Conservation (phyloP, 2,797 vertebrate species). For the Hapalemur alaotrensis region DNA sequence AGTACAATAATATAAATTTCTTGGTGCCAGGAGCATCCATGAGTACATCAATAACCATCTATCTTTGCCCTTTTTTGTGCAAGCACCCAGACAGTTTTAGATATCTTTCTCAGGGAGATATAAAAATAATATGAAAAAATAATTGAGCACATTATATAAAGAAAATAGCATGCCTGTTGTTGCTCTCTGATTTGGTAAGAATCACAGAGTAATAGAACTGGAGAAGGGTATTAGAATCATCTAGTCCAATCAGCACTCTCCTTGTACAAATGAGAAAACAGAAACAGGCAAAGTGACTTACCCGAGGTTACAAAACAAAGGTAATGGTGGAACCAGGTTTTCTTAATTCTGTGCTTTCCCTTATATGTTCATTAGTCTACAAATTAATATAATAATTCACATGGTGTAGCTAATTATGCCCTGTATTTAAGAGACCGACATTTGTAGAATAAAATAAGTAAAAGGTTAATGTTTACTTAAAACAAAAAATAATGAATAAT, state of each 20-base stretch:
- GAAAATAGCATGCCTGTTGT: not conserved
- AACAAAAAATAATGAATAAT: not conserved
- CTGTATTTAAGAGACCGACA: slow-evolving; percentile 6
- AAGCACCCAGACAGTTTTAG: not conserved
- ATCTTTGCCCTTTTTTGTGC: not conserved
- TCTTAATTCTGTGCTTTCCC: not conserved
- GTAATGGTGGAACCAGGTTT: not conserved
- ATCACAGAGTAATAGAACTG: not conserved
- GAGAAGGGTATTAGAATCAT: not conserved
- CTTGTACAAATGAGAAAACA: not conserved
- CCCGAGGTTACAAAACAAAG: not conserved
- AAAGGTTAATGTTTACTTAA: not conserved
- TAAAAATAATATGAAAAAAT: not conserved
- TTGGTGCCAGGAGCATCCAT: not conserved
- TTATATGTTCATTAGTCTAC: not conserved
- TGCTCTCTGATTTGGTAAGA: not conserved
- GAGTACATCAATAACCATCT: not conserved
- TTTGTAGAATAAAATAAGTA: slow-evolving; percentile 15
- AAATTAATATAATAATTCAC: not conserved
- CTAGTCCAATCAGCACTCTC: not conserved
- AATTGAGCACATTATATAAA: not conserved
- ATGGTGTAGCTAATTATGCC: not conserved
- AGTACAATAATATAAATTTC: not conserved
- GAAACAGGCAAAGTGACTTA: not conserved
- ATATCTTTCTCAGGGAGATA: not conserved